phyloP scores from a whole-genome alignment of 2,888 invertebrate genomes.

The Hirtodrosophila histrioides region DNA sequence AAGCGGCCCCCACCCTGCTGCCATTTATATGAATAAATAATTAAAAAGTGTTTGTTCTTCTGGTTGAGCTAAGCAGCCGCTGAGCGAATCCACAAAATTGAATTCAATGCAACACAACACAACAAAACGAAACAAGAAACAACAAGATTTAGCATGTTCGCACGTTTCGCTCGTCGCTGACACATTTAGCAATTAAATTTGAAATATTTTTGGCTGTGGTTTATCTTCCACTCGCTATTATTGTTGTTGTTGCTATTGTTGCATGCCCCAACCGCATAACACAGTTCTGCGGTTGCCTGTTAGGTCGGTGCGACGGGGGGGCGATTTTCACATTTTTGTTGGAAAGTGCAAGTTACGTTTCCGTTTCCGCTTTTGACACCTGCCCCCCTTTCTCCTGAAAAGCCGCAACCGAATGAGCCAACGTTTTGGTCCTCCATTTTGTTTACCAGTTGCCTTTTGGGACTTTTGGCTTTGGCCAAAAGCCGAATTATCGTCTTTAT shows the following conservation, averaged over 20 bases:
- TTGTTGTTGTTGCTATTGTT: constrained; percentile 2
- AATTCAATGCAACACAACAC: constrained; percentile 12
- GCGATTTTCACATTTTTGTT: constrained; percentile 36
- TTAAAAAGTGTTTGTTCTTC: constrained; percentile 52
- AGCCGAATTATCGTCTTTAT: background rate
- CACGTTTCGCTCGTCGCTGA: constrained; percentile 34
- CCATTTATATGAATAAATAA: constrained; percentile 50
- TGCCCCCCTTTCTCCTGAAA: constrained; percentile 18
- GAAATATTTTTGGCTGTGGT: constrained; percentile 28
- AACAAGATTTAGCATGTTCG: constrained; percentile 39
- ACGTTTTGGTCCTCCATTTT: constrained; percentile 11
- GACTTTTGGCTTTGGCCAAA: background rate
- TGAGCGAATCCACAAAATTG: constrained; percentile 27
- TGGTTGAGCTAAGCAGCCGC: constrained; percentile 41
- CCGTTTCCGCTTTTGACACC: constrained; percentile 62
- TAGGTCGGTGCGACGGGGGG: background rate
- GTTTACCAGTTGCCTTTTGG: background rate
- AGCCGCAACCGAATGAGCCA: constrained; percentile 27
- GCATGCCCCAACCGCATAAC: constrained; percentile 40
- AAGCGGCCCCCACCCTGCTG: too few relatives aligned
- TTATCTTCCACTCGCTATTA: constrained; percentile 4
- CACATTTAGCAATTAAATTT: constrained; percentile 58
- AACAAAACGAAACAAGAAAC: constrained; percentile 9
- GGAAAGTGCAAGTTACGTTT: constrained; percentile 46
- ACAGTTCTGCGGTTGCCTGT: constrained; percentile 19